phyloP scores from a whole-genome alignment of 2,888 invertebrate genomes.

The Antitype chi region DNA sequence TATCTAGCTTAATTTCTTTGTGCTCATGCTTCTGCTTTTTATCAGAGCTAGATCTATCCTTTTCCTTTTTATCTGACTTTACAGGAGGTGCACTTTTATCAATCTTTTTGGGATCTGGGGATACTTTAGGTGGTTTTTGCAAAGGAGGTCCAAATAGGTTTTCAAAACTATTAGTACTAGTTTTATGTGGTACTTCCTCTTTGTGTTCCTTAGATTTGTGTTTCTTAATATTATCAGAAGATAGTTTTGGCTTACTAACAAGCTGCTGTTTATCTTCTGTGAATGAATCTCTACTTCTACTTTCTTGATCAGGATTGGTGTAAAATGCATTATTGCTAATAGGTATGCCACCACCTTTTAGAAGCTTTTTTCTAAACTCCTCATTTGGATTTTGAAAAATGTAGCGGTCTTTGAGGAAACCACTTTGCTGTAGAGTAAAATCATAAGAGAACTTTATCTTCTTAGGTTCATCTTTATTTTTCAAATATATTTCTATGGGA shows the following conservation, averaged over 20 bases:
- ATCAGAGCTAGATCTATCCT: constrained; percentile 86
- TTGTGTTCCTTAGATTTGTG: constrained; percentile 91
- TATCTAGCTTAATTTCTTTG: constrained; percentile 86
- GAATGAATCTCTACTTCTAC: constrained; percentile 90
- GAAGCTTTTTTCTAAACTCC: constrained; percentile 96
- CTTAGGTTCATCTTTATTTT: constrained; percentile 97
- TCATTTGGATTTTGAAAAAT: constrained; percentile 96
- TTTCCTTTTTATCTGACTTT: constrained; percentile 91
- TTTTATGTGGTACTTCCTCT: constrained; percentile 89
- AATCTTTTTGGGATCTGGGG: constrained; percentile 92
- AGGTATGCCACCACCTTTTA: constrained; percentile 95
- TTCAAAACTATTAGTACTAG: constrained; percentile 92
- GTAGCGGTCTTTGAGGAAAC: constrained; percentile 95
- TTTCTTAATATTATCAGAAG: constrained; percentile 91
- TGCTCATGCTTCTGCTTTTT: constrained; percentile 88
- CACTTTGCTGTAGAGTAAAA: constrained; percentile 94
- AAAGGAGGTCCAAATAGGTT: constrained; percentile 96
- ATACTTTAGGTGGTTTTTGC: constrained; percentile 93
- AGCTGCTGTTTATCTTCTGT: constrained; percentile 91
- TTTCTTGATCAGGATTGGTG: constrained; percentile 89
- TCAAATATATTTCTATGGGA: constrained; percentile 97
- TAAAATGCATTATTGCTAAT: constrained; percentile 86
- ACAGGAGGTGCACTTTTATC: constrained; percentile 77
- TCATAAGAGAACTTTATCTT: constrained; percentile 96
- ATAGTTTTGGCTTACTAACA: constrained; percentile 93